Evolutionary conservation across 2,888 invertebrate species (phyloP).

Genomic region (Aphodius granarius): DNA sequence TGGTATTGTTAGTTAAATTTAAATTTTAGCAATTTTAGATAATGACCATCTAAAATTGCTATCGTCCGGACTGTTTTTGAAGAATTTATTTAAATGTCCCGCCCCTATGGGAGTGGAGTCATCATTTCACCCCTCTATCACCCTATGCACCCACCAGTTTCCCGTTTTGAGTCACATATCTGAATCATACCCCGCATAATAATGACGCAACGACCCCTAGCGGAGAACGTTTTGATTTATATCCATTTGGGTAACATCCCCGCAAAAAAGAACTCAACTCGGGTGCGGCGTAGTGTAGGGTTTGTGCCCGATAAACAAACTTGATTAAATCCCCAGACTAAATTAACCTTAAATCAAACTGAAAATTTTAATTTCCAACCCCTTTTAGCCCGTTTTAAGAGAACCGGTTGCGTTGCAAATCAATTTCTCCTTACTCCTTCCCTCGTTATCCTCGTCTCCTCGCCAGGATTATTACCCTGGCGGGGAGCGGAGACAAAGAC

Average conservation of each 20-base stretch:
- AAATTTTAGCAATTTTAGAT: no score
- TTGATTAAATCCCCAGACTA: not conserved
- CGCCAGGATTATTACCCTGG: not conserved
- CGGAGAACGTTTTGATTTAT: not conserved
- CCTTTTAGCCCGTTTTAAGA: not conserved
- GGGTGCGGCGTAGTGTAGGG: no score
- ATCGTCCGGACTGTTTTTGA: not conserved
- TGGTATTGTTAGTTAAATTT: not conserved
- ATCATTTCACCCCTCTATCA: not conserved
- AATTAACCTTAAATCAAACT: not conserved
- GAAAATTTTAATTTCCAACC: not conserved
- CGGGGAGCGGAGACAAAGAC: not conserved
- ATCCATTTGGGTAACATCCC: not conserved
- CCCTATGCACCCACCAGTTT: not conserved
- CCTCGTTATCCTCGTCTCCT: not conserved
- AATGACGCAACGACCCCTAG: not conserved
- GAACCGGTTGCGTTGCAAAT: not conserved
- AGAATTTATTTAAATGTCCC: not conserved
- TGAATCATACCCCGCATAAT: conserved; percentile 11
- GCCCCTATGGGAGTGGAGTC: not conserved
- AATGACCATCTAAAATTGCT: not conserved
- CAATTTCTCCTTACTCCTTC: not conserved
- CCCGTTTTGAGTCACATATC: conserved; percentile 9
- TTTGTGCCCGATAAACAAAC: not conserved
- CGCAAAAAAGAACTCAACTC: conserved; percentile 8